Conservation (phyloP, 2,888 invertebrate genomes). For the Suillia variegata region DNA sequence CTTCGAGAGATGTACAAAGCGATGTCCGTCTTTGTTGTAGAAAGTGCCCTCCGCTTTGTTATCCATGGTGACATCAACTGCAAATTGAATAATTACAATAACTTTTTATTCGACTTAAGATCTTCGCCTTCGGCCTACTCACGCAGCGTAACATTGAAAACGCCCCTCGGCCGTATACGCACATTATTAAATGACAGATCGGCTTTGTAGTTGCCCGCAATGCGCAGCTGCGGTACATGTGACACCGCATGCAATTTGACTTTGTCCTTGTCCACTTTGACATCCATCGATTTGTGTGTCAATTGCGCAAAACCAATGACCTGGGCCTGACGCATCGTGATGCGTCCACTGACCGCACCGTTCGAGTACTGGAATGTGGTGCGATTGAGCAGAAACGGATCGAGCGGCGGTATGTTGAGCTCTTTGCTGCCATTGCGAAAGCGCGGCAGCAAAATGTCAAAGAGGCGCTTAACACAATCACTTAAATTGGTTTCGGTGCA, state of each 20-base stretch:
- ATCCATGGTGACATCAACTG: constrained; percentile 39
- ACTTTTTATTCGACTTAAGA: background rate
- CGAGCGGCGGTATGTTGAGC: constrained; percentile 52
- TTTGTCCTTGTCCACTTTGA: constrained; percentile 59
- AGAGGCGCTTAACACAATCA: constrained; percentile 65
- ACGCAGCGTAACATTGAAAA: constrained; percentile 68
- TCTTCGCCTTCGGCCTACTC: constrained; percentile 45
- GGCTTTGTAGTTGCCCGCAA: constrained; percentile 68
- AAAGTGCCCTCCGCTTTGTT: constrained; percentile 62
- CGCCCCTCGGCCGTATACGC: constrained; percentile 67
- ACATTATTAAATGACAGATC: constrained; percentile 68
- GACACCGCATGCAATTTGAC: constrained; percentile 60
- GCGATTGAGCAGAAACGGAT: constrained; percentile 51
- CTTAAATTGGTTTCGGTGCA: constrained; percentile 65
- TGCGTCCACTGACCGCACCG: constrained; percentile 43
- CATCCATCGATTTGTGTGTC: constrained; percentile 65
- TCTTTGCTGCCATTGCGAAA: constrained; percentile 50
- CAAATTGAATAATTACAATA: constrained; percentile 23
- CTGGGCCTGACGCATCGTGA: constrained; percentile 63
- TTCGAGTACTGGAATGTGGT: constrained; percentile 47
- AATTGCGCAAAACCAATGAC: constrained; percentile 65
- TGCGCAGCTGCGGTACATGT: constrained; percentile 63
- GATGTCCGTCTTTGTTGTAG: constrained; percentile 63
- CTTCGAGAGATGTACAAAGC: constrained; percentile 64
- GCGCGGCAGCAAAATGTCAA: constrained; percentile 62